Conservation (phyloP, 2,888 invertebrate species). For the Drosophila anomelani region DNA sequence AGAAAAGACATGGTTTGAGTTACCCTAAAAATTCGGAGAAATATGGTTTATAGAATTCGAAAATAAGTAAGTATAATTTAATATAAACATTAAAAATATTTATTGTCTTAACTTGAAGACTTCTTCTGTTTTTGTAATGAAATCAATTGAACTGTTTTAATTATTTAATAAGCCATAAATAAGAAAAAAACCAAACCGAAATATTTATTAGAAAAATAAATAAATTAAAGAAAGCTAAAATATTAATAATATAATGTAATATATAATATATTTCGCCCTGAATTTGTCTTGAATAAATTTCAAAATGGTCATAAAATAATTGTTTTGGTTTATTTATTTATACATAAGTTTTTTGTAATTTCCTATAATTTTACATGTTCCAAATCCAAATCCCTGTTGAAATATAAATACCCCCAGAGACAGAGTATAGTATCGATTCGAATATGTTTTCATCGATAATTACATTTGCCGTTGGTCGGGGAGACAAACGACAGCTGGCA, state of each 20-base stretch:
- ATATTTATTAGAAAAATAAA: neutral
- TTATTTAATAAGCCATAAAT: neutral
- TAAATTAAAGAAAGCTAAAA: neutral
- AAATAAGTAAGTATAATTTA: neutral
- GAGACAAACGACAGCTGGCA: conserved; percentile 45
- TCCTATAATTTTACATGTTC: neutral
- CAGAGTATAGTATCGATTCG: conserved; percentile 26
- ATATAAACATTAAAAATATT: neutral
- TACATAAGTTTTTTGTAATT: neutral
- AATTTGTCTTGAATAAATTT: neutral
- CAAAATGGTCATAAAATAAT: neutral
- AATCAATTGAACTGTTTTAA: neutral
- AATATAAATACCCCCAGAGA: neutral
- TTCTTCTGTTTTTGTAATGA: no score
- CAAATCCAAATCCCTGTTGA: neutral
- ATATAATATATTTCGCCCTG: neutral
- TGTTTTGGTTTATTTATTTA: neutral
- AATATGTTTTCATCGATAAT: conserved; percentile 66
- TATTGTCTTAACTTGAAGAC: neutral
- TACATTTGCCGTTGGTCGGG: conserved; percentile 71
- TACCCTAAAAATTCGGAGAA: neutral
- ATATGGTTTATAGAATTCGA: neutral
- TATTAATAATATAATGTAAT: no score
- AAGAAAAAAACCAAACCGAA: neutral
- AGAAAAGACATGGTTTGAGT: neutral